Conservation (phyloP, 2,888 invertebrate species). For the Pharmacophagus antenor region DNA sequence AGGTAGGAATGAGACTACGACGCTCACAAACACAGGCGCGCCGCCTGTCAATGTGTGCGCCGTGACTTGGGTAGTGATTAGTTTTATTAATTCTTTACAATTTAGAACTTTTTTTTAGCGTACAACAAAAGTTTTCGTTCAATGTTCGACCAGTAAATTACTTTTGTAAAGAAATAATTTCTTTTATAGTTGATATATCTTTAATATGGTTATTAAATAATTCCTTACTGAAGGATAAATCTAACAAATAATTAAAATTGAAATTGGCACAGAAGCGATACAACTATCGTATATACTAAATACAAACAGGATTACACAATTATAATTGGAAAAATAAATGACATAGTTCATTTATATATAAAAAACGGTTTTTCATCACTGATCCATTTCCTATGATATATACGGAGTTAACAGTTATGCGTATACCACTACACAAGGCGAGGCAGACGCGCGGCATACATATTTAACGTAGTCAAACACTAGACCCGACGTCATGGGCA, state of each 20-base stretch:
- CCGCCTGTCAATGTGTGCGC: slow-evolving; percentile 42
- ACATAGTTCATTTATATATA: no score
- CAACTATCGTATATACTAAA: no score
- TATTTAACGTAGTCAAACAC: slow-evolving; percentile 23
- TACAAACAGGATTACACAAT: no score
- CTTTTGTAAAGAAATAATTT: no score
- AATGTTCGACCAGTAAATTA: no score
- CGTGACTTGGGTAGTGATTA: slow-evolving; percentile 37
- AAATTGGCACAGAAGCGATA: no score
- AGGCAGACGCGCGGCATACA: slow-evolving; percentile 21
- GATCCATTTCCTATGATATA: slow-evolving; percentile 20
- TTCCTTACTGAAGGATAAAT: no score
- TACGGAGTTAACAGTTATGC: slow-evolving; percentile 32
- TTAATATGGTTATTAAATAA: no score
- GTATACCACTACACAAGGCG: slow-evolving; percentile 30
- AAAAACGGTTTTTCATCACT: no score
- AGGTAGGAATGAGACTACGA: slow-evolving; percentile 68
- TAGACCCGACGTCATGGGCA: slow-evolving; percentile 11
- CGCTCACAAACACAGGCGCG: slow-evolving; percentile 46
- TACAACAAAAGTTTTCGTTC: neutral
- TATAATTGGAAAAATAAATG: no score
- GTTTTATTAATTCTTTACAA: slow-evolving; percentile 35
- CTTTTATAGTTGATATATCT: no score
- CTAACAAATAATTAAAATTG: no score
- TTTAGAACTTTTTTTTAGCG: neutral